Conservation (phyloP, 2,113 vertebrate genomes). For the Pyxicephalus adspersus region DNA sequence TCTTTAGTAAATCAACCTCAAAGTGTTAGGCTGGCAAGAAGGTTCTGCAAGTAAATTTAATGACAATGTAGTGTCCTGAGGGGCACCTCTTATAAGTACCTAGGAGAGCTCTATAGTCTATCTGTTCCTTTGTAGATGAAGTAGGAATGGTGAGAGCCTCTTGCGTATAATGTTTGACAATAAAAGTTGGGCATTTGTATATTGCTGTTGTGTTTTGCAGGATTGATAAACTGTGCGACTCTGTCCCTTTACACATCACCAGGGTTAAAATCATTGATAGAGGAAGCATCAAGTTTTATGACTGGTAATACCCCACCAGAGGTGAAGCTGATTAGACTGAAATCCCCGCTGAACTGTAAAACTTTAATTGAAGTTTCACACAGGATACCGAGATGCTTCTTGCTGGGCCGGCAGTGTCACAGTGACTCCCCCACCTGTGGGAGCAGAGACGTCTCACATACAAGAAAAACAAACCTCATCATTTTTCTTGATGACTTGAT, state of each 20-base stretch:
- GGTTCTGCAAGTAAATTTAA: too few relatives aligned
- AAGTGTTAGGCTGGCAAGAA: too few relatives aligned
- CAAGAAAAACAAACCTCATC: neutral
- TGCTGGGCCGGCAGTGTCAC: neutral
- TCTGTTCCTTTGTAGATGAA: too few relatives aligned
- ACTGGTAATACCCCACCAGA: neutral
- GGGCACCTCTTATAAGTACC: too few relatives aligned
- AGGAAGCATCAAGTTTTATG: constrained; percentile 22
- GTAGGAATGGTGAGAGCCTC: too few relatives aligned
- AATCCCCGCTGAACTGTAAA: constrained; percentile 34
- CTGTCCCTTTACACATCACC: neutral
- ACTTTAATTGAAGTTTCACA: constrained; percentile 35
- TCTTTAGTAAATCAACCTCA: too few relatives aligned
- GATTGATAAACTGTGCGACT: too few relatives aligned
- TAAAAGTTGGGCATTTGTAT: neutral
- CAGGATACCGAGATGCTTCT: neutral
- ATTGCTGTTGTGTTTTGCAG: too few relatives aligned
- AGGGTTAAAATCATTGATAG: constrained; percentile 2
- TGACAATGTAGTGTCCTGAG: too few relatives aligned
- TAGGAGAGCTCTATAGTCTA: too few relatives aligned
- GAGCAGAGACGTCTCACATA: neutral
- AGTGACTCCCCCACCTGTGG: constrained; percentile 5
- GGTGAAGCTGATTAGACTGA: constrained; percentile 36
- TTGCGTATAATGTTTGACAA: too few relatives aligned
- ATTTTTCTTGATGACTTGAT: neutral